phyloP scores from a whole-genome alignment of 2,113 vertebrate genomes.

The Gulo gulo region DNA sequence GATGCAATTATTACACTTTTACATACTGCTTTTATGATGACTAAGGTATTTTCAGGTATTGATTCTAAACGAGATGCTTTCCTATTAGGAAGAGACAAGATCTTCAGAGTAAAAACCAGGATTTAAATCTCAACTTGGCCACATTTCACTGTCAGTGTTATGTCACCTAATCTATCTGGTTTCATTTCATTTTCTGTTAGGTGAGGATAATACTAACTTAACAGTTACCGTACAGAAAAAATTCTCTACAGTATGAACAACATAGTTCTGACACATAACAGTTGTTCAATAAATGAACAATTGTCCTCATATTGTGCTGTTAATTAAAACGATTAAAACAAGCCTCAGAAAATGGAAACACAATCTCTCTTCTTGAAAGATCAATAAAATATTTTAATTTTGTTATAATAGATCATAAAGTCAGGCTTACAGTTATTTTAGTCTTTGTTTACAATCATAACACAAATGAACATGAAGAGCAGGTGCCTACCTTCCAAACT shows the following conservation, averaged over 20 bases:
- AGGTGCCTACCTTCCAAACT: constrained; percentile 93
- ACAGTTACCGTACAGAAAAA: not conserved
- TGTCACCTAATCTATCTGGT: not conserved
- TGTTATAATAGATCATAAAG: not conserved
- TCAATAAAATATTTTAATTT: constrained; percentile 38
- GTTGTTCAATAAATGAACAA: constrained; percentile 7
- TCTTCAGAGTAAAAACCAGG: not conserved
- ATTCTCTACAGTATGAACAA: not conserved
- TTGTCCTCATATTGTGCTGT: not conserved
- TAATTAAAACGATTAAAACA: constrained; percentile 24
- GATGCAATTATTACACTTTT: constrained; percentile 36
- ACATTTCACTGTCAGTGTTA: not conserved
- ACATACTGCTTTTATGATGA: constrained; percentile 42
- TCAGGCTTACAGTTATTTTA: not conserved
- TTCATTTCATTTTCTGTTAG: constrained; percentile 10
- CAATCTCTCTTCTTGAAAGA: not conserved
- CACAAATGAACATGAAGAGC: constrained; percentile 30
- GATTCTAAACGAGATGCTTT: constrained; percentile 39
- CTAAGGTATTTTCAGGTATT: constrained; percentile 36
- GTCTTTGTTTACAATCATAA: not conserved
- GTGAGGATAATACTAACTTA: not conserved
- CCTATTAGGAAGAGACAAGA: constrained; percentile 22
- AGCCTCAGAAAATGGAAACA: constrained; percentile 18
- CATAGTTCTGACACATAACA: not conserved
- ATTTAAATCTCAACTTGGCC: constrained; percentile 34